A percentile compares a stretch with the other conserved stretches of the same genome.
Evolutionary conservation across 2,113 vertebrate genomes (phyloP).

Genomic region (Periophthalmodon schlosseri): DNA sequence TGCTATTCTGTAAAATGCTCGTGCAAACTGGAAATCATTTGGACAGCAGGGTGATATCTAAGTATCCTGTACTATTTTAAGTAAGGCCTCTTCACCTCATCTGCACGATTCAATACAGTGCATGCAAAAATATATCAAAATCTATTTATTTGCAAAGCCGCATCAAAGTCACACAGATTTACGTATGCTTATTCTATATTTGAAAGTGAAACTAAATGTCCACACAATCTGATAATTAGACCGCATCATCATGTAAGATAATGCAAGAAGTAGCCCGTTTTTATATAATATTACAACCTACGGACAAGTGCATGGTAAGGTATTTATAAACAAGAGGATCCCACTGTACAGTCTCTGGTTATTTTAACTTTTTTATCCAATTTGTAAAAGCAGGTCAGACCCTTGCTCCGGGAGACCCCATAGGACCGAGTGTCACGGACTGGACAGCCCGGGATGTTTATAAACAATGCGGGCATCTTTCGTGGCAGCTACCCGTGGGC

Average conservation of each 20-base stretch:
- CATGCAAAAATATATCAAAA: too few species aligned
- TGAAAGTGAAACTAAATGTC: too few species aligned
- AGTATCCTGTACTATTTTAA: too few species aligned
- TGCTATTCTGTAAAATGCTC: too few species aligned
- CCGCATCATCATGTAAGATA: not conserved
- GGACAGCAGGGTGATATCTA: too few species aligned
- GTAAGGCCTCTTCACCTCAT: too few species aligned
- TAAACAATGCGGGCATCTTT: conserved; percentile 54
- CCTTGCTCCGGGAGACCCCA: not conserved
- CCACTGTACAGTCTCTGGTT: not conserved
- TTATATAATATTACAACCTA: not conserved
- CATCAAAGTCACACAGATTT: too few species aligned
- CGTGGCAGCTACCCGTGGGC: conserved; percentile 7
- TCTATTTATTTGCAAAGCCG: too few species aligned
- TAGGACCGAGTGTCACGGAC: not conserved
- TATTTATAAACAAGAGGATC: not conserved
- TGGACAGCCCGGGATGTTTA: conserved; percentile 49
- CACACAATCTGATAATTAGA: not conserved
- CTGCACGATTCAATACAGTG: too few species aligned
- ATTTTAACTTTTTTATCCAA: not conserved
- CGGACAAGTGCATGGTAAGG: not conserved
- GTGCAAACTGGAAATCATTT: too few species aligned
- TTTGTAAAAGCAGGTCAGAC: not conserved
- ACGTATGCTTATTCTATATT: too few species aligned
- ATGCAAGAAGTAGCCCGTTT: not conserved